These are phyloP conservation scores for Phymorhynchus buccinoides DNA, from an alignment of 1,140 invertebrate genomes.

Conservation along the genomic window DNA sequence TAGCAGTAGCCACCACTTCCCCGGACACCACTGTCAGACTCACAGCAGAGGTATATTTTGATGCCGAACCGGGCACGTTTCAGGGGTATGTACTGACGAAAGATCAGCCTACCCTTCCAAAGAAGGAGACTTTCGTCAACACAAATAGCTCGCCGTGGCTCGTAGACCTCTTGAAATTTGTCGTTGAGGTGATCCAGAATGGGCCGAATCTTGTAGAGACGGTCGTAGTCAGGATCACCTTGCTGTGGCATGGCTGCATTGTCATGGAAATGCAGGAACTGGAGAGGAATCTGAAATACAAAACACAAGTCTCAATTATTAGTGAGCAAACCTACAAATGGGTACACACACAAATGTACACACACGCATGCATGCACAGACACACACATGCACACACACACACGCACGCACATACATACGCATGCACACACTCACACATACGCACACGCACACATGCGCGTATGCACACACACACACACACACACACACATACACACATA, in stretches of 20 bases:
- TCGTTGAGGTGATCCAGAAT: conserved; percentile 25
- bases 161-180: conserved; percentile 24
- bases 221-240: background rate
- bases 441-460: background rate
- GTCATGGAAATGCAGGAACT: no score
- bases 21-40: conserved; percentile 36
- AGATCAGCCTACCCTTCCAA: conserved; percentile 37
- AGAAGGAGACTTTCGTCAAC: conserved; percentile 40
- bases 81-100: conserved; percentile 11
- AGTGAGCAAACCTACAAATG: no score
- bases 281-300: no score
- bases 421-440: background rate
- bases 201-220: conserved; percentile 36
- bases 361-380: no score
- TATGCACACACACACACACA: background rate
- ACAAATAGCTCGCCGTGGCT: conserved; percentile 12
- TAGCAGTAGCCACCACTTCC: conserved; percentile 41
- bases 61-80: conserved; percentile 32
- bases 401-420: no score
- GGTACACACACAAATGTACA: no score
- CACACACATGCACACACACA: no score
- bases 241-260: background rate
- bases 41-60: conserved; percentile 31
- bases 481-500: background rate
- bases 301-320: no score